These are phyloP conservation scores for Phaethornis superciliosus DNA, from an alignment of 2,113 vertebrate genomes.

Conservation along the genomic window DNA sequence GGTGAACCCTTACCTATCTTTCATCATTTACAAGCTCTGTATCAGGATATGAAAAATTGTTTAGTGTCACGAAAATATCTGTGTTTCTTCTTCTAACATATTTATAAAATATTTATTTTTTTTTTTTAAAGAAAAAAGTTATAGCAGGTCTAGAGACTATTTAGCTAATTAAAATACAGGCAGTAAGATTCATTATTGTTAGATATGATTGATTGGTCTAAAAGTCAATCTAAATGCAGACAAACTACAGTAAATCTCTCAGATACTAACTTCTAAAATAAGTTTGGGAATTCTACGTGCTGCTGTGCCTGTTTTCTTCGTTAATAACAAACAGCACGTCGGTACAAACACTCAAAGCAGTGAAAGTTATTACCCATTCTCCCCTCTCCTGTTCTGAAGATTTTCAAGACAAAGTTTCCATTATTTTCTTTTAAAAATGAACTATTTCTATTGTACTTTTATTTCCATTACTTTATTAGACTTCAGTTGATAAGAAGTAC, in stretches of 20 bases:
- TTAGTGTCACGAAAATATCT: background rate
- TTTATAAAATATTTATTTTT: background rate
- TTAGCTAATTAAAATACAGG: background rate
- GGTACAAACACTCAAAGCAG: background rate
- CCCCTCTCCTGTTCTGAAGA: background rate
- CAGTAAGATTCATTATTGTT: background rate
- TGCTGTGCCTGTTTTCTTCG: background rate
- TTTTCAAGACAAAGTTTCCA: background rate
- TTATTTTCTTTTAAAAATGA: background rate
- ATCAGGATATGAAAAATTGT: background rate
- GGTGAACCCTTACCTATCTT: background rate
- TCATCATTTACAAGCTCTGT: background rate
- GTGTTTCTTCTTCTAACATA: background rate
- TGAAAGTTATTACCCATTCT: background rate
- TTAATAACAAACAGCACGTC: background rate
- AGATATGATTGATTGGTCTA: background rate
- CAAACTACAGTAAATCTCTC: background rate
- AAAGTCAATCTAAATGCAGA: background rate
- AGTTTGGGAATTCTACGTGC: background rate
- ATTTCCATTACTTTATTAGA: background rate
- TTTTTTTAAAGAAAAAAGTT: background rate
- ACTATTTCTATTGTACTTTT: background rate
- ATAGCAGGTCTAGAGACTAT: background rate
- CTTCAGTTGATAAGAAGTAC: background rate
- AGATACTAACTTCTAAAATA: background rate